Base-by-base conservation (phyloP, 2,888 invertebrate genomes). In the Lochmaea capreae region DNA sequence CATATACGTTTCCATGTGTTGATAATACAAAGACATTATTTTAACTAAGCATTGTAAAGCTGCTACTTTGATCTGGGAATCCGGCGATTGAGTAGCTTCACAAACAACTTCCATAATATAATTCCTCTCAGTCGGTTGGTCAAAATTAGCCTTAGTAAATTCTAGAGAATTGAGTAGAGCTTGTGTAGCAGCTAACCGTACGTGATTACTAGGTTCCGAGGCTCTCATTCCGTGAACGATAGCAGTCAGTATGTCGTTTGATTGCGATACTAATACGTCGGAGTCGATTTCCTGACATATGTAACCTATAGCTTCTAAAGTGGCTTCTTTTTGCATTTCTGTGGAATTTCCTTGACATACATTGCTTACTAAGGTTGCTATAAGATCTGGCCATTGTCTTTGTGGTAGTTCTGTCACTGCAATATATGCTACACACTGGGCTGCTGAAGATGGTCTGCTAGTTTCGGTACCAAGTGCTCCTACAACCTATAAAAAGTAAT, bases 1-100 rank as follows among this genome's bases (percentile, higher is more conserved):
- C 99, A 99, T 99, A 85, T 99, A 99, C 14, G 96, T 94, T 86
- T 99, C 98, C 99, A 99, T 99, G 86, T 96, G 95, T 87, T 97
- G 96, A 86, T 99, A 99, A 87, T 99, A 99, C 4, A 99, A 90
- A 0, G 98, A 96, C 90, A 99, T 94, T 81, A 99, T 99, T 90
- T 97, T 98, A 6, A 93, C 99, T 84, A 99, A 91, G 89, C 99
- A 99, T 87, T 99, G 99, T 71, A 99, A 89, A 3, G 99, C 98
- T 11, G 98, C 97, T 16, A 99, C 99, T 89, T 84, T 84, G 65
- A 99, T 96, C 88, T 96, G 94, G 73, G 95, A 93, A 85, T 98
- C 97, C 67, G 90, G 88, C 8, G 96, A 97, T 87, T 99, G 99
- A 1, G 99, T 99, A 3, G 99, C 97, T 89, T 99, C 98, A 89